Percentiles rank a stretch among this genome's conserved stretches.
Conservation (phyloP, 2,888 invertebrate species). For the Parasteatoda lunata region DNA sequence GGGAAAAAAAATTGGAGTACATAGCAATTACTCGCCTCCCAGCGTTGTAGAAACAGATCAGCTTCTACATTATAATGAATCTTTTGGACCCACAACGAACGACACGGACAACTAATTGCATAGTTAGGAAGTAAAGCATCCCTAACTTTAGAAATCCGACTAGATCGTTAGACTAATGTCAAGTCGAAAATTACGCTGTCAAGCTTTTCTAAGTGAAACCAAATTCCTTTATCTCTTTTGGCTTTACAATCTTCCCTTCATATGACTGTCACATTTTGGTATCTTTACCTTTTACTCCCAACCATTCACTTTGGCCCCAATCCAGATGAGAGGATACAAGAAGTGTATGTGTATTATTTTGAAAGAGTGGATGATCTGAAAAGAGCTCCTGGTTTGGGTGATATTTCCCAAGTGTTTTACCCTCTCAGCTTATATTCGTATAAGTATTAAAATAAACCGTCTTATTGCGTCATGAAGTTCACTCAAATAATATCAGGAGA, state of each 20-base stretch:
- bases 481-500: not conserved
- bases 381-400: not conserved
- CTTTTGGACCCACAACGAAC: slow-evolving; percentile 24
- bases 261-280: slow-evolving; percentile 60
- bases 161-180: slow-evolving; percentile 65
- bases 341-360: slow-evolving; percentile 3
- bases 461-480: not conserved
- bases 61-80: slow-evolving; percentile 48
- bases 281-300: slow-evolving; percentile 46
- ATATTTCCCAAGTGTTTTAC: not conserved
- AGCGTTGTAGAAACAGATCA: slow-evolving; percentile 49
- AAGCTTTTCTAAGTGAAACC: slow-evolving; percentile 64
- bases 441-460: not conserved
- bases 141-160: slow-evolving; percentile 65
- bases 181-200: slow-evolving; percentile 66
- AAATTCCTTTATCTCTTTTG: slow-evolving; percentile 61
- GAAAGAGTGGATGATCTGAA: not conserved
- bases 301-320: slow-evolving; percentile 13
- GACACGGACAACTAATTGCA: slow-evolving; percentile 54
- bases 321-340: slow-evolving; percentile 31
- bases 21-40: slow-evolving; percentile 23
- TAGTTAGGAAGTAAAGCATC: slow-evolving; percentile 52
- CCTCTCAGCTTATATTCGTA: not conserved
- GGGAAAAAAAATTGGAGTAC: not conserved
- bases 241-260: slow-evolving; percentile 19